These are phyloP conservation scores for Percopsis omiscomaycus DNA, from an alignment of 2,797 vertebrate species.

Conservation along the genomic window DNA sequence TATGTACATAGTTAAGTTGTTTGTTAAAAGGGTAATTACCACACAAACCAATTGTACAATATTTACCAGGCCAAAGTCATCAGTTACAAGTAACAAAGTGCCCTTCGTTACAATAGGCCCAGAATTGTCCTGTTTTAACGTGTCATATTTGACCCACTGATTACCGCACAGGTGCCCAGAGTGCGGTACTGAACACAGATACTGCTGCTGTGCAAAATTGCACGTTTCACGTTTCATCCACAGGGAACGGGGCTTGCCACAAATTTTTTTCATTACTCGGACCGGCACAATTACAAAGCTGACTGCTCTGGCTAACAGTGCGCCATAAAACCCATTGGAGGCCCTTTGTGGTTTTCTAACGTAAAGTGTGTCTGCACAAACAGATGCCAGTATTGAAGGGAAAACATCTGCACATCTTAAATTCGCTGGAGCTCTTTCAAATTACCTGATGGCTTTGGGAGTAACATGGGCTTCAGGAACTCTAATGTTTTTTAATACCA, in stretches of 20 bases:
- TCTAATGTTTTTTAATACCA: slow-evolving; percentile 75
- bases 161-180: slow-evolving; percentile 42
- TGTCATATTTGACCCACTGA: slow-evolving; percentile 39
- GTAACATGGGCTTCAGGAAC: slow-evolving; percentile 57
- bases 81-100: no score
- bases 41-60: no score
- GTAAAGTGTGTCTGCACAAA: slow-evolving; percentile 79
- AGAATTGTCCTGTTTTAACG: slow-evolving; percentile 24
- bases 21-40: no score
- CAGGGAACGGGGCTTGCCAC: slow-evolving; percentile 72
- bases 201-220: slow-evolving; percentile 65
- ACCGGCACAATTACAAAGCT: slow-evolving; percentile 78
- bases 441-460: slow-evolving; percentile 79
- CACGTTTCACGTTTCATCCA: slow-evolving; percentile 66
- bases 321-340: slow-evolving; percentile 78
- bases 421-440: slow-evolving; percentile 78
- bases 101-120: slow-evolving; percentile 1
- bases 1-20: no score
- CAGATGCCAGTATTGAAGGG: slow-evolving; percentile 80
- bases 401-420: slow-evolving; percentile 84
- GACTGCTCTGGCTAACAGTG: slow-evolving; percentile 72
- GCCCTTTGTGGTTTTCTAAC: slow-evolving; percentile 77
- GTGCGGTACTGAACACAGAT: slow-evolving; percentile 28
- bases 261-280: slow-evolving; percentile 77
- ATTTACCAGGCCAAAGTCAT: no score